Base-by-base conservation (phyloP, 2,888 invertebrate species). In the Pseudeuparius sepicola region DNA sequence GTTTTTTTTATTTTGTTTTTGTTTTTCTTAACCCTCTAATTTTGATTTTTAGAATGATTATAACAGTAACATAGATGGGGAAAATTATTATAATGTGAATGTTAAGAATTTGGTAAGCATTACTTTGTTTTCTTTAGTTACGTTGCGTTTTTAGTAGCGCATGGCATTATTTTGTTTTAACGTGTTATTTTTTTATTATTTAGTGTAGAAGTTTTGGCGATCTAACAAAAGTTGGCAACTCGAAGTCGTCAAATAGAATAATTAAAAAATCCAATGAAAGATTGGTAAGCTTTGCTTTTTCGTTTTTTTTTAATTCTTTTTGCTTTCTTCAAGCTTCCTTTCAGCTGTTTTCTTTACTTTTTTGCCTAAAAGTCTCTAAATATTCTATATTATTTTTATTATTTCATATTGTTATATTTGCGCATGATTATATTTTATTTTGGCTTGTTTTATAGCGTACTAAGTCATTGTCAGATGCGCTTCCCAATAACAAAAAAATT, bases 141-240 rank as follows among this genome's bases (percentile, higher is more conserved):
- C 25, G 25, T 30, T 34, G 25, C 14, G 26, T 25, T 4, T 25
- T 20, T n/a, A 31, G 28, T 36, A 25, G 13, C 10, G 18, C n/a
- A 23, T 30, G 11, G 32, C 31, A 39, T 38, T 33, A 37, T 31
- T 45, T 39, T 42, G 38, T 40, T 33, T 48, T 40, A 43, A 37
- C 42, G 35, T 51, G 47, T 47, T 47, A 45, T 48, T 36, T 41
- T 33, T 20, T 35, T 20, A 36, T 40, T 38, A 18, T 30, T 46
- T 48, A 73, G 73, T 70, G 72, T 63, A 68, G 71, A 56, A 72
- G 72, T 63, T 73, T 71, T 57, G 71, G 71, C 53, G 71, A 73
- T 60, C 63, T 72, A 53, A 69, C 70, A 51, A 69, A 67, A 59
- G 61, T 69, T 49, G 63, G 57, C 33, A 36, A 36, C 20, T 20